Evolutionary conservation across 2,888 invertebrate genomes (phyloP), one percentile per base, ranked within the genome.

Genomic region (Omphaloscelis lunosa): DNA sequence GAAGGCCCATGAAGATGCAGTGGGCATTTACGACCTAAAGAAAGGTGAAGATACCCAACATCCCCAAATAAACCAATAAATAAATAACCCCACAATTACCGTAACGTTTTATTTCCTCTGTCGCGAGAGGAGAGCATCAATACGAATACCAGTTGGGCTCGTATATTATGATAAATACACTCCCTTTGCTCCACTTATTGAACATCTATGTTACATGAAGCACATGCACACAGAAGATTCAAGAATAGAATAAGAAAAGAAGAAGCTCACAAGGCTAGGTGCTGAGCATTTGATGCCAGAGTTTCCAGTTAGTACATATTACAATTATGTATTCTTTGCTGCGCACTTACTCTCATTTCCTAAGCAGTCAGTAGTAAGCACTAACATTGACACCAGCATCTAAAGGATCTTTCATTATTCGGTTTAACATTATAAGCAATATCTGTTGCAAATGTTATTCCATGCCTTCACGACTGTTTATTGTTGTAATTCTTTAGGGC

Each of bases 81-180:
- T 82, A 82, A 71, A 59, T 39, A 77, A 51, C 15, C 15, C 12
- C n/a, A 72, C 77, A 83, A 83, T 83, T 83, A 83, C 65, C 80
- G 76, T 83, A 71, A 68, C 71, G 61, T 83, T 83, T 80, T 83
- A 83, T 83, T 75, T 73, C 34, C n/a, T 65, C 45, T 66, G 83
- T 83, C 71, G 58, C 79, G 71, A 51, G 67, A 58, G 61, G 61
- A 82, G 82, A 72, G 70, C 83, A 80, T 83, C 83, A 77, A 77
- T 77, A 77, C 71, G 77, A 83, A 73, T 39, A 77, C 73, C 83
- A 48, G 72, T 39, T 27, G 71, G 34, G 74, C 79, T 78, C 78
- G 73, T 83, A 83, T 83, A 74, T 83, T 83, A 83, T 83, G 83
- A 83, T 80, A 83, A 80, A 83, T 72, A 77, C 63, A 73, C 80